A percentile compares a stretch with the other conserved stretches of the same genome.
phyloP scores from a whole-genome alignment of 1,140 invertebrate species.

The Lucilia sericata region DNA sequence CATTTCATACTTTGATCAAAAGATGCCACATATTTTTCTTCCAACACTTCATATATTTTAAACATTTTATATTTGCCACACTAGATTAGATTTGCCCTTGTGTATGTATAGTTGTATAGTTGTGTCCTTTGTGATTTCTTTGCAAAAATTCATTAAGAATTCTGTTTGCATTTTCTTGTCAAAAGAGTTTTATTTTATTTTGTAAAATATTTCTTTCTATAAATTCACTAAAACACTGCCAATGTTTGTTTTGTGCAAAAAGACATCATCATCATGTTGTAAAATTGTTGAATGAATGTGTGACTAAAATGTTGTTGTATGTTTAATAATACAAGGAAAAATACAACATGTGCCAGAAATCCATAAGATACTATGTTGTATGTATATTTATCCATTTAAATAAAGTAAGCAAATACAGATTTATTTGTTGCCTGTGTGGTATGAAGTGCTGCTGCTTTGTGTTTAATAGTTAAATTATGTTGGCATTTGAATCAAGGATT shows the following conservation, averaged over 20 bases:
- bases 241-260: too few relatives aligned
- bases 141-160: slow-evolving; percentile 37
- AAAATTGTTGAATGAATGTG: too few relatives aligned
- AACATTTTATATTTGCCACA: too few relatives aligned
- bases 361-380: not conserved
- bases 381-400: not conserved
- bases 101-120: too few relatives aligned
- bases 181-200: slow-evolving; percentile 11
- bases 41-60: too few relatives aligned
- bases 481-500: slow-evolving; percentile 31
- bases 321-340: not conserved
- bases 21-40: too few relatives aligned
- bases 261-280: too few relatives aligned
- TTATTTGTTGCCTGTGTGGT: not conserved
- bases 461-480: slow-evolving; percentile 33
- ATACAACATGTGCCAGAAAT: not conserved
- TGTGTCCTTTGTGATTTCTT: not conserved
- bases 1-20: too few relatives aligned
- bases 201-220: slow-evolving; percentile 14
- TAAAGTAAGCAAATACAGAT: not conserved
- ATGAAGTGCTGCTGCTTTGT: not conserved
- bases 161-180: slow-evolving; percentile 33
- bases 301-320: too few relatives aligned
- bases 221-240: too few relatives aligned
- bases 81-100: too few relatives aligned